Conservation (phyloP, 2,888 invertebrate genomes). For the Polyommatus iphigenia region DNA sequence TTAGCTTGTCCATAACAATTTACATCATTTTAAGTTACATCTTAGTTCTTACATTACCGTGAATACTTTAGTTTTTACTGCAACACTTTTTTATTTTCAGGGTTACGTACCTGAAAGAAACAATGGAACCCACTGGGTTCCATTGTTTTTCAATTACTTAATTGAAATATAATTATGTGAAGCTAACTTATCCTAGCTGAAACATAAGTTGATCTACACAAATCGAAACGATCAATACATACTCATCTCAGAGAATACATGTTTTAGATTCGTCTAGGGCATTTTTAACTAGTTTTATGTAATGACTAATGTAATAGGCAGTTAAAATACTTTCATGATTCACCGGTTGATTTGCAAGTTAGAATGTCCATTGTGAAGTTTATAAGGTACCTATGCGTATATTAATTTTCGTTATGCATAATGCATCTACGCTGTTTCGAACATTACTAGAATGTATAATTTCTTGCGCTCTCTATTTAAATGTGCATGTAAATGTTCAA, state of each 20-base stretch:
- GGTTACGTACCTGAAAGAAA: too few species aligned
- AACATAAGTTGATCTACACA: too few species aligned
- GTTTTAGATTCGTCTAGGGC: too few species aligned
- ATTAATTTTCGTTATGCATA: conserved; percentile 22
- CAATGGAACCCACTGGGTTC: too few species aligned
- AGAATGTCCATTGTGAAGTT: conserved; percentile 27
- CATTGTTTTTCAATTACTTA: too few species aligned
- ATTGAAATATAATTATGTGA: too few species aligned
- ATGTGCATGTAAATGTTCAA: neutral
- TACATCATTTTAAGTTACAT: neutral
- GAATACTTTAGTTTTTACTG: neutral
- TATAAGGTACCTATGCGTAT: conserved; percentile 26
- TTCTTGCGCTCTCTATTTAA: conserved; percentile 11
- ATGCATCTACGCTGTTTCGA: conserved; percentile 1
- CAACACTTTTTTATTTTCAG: neutral
- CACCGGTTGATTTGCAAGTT: conserved; percentile 12
- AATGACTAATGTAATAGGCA: neutral
- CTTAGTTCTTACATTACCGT: neutral
- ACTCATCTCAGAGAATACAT: too few species aligned
- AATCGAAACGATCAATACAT: too few species aligned
- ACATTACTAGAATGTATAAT: conserved; percentile 24
- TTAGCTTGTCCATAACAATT: neutral
- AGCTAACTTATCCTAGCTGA: too few species aligned
- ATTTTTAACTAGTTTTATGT: neutral
- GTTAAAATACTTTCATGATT: neutral